Evolutionary conservation across 2,797 vertebrate species (phyloP).

Genomic region (Amphiprion clarkii): DNA sequence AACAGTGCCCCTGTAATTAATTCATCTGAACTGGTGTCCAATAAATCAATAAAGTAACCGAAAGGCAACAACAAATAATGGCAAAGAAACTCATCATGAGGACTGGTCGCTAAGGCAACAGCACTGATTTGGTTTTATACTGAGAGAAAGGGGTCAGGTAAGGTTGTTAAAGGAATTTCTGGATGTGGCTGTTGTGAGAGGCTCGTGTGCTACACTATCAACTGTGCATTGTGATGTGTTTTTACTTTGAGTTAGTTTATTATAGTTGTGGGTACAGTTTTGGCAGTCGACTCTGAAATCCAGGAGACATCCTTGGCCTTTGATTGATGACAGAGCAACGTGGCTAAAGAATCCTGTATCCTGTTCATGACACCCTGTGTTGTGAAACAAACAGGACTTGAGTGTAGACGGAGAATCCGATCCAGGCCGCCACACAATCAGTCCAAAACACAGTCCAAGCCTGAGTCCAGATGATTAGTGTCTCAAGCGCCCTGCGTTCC

Average conservation of each 20-base stretch:
- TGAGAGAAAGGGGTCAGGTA: conserved; percentile 49
- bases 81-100: conserved; percentile 52
- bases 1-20: conserved; percentile 29
- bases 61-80: conserved; percentile 66
- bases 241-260: conserved; percentile 40
- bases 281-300: conserved; percentile 48
- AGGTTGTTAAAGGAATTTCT: conserved; percentile 56
- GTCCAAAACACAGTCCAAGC: conserved; percentile 17
- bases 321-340: conserved; percentile 57
- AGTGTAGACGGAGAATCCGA: conserved; percentile 28
- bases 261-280: conserved; percentile 30
- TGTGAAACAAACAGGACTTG: conserved; percentile 41
- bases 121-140: conserved; percentile 75
- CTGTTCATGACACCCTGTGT: conserved; percentile 40
- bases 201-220: conserved; percentile 65
- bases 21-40: conserved; percentile 30
- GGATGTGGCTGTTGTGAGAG: conserved; percentile 34
- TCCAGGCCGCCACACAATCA: neutral
- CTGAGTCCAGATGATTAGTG: conserved; percentile 23
- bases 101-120: conserved; percentile 73
- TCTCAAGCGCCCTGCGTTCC: conserved; percentile 19
- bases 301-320: conserved; percentile 63
- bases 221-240: conserved; percentile 43
- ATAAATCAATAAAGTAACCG: conserved; percentile 43
- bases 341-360: conserved; percentile 64